Base-by-base conservation (phyloP, 2,797 vertebrate species). In the Gadopsis marmoratus region DNA sequence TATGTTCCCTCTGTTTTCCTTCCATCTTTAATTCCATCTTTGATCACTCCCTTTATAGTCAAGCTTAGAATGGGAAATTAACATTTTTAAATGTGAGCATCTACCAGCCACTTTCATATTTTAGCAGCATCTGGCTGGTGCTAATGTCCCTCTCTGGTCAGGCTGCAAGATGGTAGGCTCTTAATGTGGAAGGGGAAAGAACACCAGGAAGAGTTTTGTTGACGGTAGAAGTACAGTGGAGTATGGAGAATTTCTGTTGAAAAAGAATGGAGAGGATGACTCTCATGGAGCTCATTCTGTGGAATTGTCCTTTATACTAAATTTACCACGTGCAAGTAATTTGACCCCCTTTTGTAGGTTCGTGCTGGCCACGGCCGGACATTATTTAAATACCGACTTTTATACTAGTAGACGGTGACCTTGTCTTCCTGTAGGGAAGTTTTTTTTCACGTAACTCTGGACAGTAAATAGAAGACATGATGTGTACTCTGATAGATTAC, bases 401-500 rank as follows among this genome's bases (percentile, higher is more conserved):
- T 29, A 31, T 16, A 1, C 21, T 3, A 9, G 31, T 4, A 9
- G 63, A 63, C 70, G n/a, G 60, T 74, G 68, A 81, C 86, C 86
- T 88, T 48, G 71, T 77, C 53, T 13, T 55, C 61, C 45, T 54
- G 66, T 58, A 41, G 61, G 7, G 19, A 50, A 3, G 33, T 37
- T 66, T 66, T 35, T 51, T 74, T 8, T 60, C 71, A 29, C 74
- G 17, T 33, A 63, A 63, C 66, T 54, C 80, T 7, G 23, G 51
- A 68, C 51, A 63, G 23, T 64, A 43, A 70, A 64, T n/a, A 61
- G 54, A 55, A 43, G 60, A 37, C 68, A 3, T 12, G 16, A 19
- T 55, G 83, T 77, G 61, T 47, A 2, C 70, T 21, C 43, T 23
- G 66, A 75, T 35, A 45, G 67, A 79, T 75, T 16, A 66, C 62